Evolutionary conservation across 2,888 invertebrate species (phyloP).

Genomic region (Drosophila robusta): DNA sequence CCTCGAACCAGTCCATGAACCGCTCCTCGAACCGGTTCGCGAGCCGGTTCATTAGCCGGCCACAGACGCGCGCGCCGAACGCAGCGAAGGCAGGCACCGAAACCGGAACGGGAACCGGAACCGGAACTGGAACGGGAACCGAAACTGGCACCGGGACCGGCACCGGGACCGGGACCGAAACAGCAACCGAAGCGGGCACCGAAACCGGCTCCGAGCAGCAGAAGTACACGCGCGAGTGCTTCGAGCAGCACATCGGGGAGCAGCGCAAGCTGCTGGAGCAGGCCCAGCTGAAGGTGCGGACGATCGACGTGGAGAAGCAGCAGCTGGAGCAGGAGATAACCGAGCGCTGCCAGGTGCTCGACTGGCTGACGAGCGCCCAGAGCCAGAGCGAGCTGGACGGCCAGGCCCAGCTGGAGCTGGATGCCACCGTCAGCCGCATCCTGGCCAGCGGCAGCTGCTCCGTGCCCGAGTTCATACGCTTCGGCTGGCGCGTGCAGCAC

Average conservation of each 20-base stretch:
- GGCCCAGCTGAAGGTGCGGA: constrained; percentile 1
- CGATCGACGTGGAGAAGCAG: not conserved
- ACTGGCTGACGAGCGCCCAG: not conserved
- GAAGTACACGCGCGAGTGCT: not conserved
- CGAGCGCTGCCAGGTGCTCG: constrained; percentile 3
- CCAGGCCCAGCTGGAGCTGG: not conserved
- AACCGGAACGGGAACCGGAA: no score
- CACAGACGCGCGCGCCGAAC: no score
- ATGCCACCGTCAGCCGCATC: not conserved
- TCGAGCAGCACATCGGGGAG: constrained; percentile 10
- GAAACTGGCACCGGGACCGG: no score
- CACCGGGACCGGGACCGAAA: no score
- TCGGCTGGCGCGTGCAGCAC: not conserved
- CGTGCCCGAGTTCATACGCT: not conserved
- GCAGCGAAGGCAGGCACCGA: no score
- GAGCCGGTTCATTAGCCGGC: no score
- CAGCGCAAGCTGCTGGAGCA: not conserved
- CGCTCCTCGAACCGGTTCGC: no score
- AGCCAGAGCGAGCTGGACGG: not conserved
- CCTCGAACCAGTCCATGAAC: no score
- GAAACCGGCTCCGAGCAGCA: no score
- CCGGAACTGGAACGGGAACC: no score
- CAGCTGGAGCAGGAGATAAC: constrained; percentile 9
- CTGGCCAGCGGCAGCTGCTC: not conserved
- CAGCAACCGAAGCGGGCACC: no score